phyloP scores from a whole-genome alignment of 2,888 invertebrate species.

The Nomada flava region DNA sequence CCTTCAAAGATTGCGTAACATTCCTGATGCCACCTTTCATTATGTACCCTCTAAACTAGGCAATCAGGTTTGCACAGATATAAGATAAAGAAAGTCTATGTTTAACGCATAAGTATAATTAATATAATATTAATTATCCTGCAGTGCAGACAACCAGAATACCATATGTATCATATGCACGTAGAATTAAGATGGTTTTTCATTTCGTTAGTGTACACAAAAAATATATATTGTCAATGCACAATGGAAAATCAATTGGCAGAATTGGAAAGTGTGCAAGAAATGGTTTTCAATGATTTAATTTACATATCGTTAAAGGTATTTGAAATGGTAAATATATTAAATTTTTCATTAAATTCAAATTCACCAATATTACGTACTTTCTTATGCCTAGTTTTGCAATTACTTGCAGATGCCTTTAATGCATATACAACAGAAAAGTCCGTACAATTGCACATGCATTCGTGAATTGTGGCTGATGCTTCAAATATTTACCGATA shows the following conservation, averaged over 20 bases:
- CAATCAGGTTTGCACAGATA: slow-evolving; percentile 79
- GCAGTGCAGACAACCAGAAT: slow-evolving; percentile 84
- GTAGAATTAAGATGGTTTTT: slow-evolving; percentile 85
- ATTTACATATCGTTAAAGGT: slow-evolving; percentile 80
- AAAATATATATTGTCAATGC: slow-evolving; percentile 65
- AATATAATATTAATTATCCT: slow-evolving; percentile 21
- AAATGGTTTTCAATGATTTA: slow-evolving; percentile 80
- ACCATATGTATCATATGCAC: slow-evolving; percentile 85
- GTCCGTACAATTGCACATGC: slow-evolving; percentile 86
- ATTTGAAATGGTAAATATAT: slow-evolving; percentile 81
- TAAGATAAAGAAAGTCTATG: background rate
- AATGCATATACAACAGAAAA: slow-evolving; percentile 83
- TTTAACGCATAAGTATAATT: background rate
- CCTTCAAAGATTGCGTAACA: slow-evolving; percentile 73
- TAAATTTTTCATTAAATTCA: slow-evolving; percentile 16
- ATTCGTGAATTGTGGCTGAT: slow-evolving; percentile 87
- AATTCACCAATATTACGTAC: background rate
- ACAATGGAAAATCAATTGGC: slow-evolving; percentile 68
- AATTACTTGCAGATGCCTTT: slow-evolving; percentile 78
- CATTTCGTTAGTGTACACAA: slow-evolving; percentile 77
- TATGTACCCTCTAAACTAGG: slow-evolving; percentile 82
- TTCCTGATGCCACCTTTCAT: slow-evolving; percentile 83
- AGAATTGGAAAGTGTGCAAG: slow-evolving; percentile 73
- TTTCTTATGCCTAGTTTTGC: background rate
- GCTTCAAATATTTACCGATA: slow-evolving; percentile 84